Evolutionary conservation across 2,888 invertebrate genomes (phyloP), one percentile per base, ranked within the genome.

Genomic region (Eupithecia insigniata): DNA sequence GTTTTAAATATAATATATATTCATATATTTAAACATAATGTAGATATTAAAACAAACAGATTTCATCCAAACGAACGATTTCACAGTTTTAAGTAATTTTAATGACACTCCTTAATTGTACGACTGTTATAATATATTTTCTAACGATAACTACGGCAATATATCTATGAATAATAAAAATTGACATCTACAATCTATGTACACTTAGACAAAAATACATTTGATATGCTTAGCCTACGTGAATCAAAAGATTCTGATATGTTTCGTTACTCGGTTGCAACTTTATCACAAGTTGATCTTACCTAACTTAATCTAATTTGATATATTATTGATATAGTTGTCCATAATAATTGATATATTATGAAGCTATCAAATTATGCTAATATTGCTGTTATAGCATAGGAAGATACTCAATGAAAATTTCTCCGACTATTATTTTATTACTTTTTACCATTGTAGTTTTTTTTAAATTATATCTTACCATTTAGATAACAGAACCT

Each of bases 241-340:
- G 96, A 95, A 95, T 94, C 95, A 95, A 93, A 90, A 93, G 95
- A 95, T 95, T 95, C 96, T 96, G 96, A 96, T 96, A 96, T 96
- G 96, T 96, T 94, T 95, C 94, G 95, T 96, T 96, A 96, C 95
- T 96, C 95, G 96, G 96, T 96, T 96, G 96, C 94, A 94, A 94
- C 94, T 92, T 77, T 93, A 94, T 94, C 94, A 94, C 94, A 90
- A 92, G 94, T 93, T 94, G 94, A 79, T 70, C 77, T 89, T 88
- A 84, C 81, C 89, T 91, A 91, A 82, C 80, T 82, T 71, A 76
- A 79, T 85, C 85, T 89, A 85, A 91, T 90, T 26, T 91, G 93
- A 94, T 92, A 94, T 89, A 78, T 87, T 88, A 89, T 90, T 90
- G 88, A 87, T 89, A 86, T 84, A 71, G 78, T 74, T 39, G 22